Base-by-base conservation (phyloP, 2,797 vertebrate genomes). In the Darevskia mixta region DNA sequence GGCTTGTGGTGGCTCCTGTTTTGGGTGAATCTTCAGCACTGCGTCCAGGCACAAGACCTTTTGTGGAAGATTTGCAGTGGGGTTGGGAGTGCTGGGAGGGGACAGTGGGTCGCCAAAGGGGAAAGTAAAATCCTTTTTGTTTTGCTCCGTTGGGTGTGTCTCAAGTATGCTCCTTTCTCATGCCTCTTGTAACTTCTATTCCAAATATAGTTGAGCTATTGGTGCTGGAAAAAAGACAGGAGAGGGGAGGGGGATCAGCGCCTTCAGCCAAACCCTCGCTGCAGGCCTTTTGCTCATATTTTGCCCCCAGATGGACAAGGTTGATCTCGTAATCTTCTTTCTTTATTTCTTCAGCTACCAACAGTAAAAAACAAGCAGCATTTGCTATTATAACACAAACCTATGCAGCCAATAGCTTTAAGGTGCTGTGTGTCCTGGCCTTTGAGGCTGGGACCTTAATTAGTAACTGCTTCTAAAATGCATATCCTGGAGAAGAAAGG, bases 141-240 rank as follows among this genome's bases (percentile, higher is more conserved):
- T 55, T 55, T 55, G 49, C 49, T 15, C 4, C 13, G 15, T 55
- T 8, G 79, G 79, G 82, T n/a, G 82, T 25, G 82, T 32, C 66
- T 83, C 66, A 32, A 49, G 17, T 27, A 25, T 66, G 61, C 27
- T 81, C 27, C 82, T 58, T 79, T 35, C 49, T 32, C 2, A 43
- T 25, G 41, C 67, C 32, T 17, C 43, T 3, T 71, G 41, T 27
- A 49, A 32, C 82, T 83, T 69, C 41, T 45, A 49, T 32, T 32
- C 82, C 82, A 83, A 83, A 71, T 83, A 83, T 49, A 67, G 81
- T 82, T 82, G 66, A 45, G 25, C 64, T 69, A 23, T n/a, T n/a
- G 27, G 82, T 18, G 25, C 6, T 71, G 41, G 41, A 32, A 41
- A 11, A 23, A 66, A 41, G 79, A 32, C 55, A 61, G 79, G 29